Conservation (phyloP, 1,140 invertebrate species). For the Drosophila yakuba region DNA sequence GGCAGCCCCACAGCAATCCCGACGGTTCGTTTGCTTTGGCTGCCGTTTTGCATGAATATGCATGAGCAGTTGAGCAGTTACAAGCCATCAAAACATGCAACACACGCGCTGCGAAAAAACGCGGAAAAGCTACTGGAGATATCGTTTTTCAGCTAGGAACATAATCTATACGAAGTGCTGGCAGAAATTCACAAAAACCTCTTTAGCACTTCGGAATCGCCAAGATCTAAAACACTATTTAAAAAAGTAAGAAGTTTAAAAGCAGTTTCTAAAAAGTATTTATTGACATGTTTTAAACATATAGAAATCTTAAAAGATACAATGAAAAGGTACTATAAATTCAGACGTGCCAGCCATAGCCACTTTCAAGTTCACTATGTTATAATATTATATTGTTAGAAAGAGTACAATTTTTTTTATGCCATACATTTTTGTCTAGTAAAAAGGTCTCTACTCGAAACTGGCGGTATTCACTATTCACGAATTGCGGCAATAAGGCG, state of each 20-base stretch:
- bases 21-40: slow-evolving; percentile 66
- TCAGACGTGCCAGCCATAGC: too few species aligned
- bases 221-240: too few species aligned
- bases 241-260: too few species aligned
- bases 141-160: background rate
- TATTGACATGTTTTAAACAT: too few species aligned
- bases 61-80: slow-evolving; percentile 79
- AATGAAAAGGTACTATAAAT: too few species aligned
- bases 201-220: background rate
- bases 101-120: slow-evolving; percentile 34
- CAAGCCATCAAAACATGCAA: slow-evolving; percentile 76
- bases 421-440: too few species aligned
- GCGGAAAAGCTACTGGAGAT: slow-evolving; percentile 6
- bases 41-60: slow-evolving; percentile 74
- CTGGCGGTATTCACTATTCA: background rate
- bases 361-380: too few species aligned
- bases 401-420: too few species aligned
- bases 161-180: background rate
- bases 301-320: too few species aligned
- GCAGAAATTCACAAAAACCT: background rate
- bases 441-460: background rate
- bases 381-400: too few species aligned
- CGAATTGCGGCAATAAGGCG: background rate
- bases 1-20: slow-evolving; percentile 49
- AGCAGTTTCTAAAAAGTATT: too few species aligned